Evolutionary conservation across 1,140 invertebrate species (phyloP), one percentile per base, ranked within the genome.

Genomic region (Manduca sexta): DNA sequence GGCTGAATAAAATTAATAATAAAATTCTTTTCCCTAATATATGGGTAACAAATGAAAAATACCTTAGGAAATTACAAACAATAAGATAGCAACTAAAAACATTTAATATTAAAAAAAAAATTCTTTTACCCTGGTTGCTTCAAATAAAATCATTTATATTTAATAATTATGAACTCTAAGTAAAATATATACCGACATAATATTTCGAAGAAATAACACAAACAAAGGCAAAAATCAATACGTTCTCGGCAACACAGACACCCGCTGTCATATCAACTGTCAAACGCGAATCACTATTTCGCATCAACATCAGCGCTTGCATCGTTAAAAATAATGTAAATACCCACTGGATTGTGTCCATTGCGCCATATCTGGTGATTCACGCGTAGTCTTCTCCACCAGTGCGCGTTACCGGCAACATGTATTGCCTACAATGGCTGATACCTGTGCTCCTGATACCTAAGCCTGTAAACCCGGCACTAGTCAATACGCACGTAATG

Each of bases 371-470:
- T 50, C 56, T 62, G 58, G 39, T 62, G 55, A 63, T 56, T 45
- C 13, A 35, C 41, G 41, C 47, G 44, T 65, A 61, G 47, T 54
- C 12, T 45, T 21, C 29, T 17, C 33, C 29, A 33, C 31, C 41
- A 10, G 47, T 37, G 34, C 49, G 8, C 34, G 34, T 69, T 34
- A 40, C 44, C 48, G 52, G 31, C 74, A 66, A 74, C 52, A 99
- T 99, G 97, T 99, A 99, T 90, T 99, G 97, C 88, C 90, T 99
- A 69, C 97, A 99, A 90, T 99, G 97, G 95, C 87, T 99, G 62
- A 95, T 99, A 64, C 98, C 98, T 42, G 97, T 99, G 42, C 88
- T 99, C 47, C 89, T 99, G 40, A 97, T 99, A 82, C 97, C 98
- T 53, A 99, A 99, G 86, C 97, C 97, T 33, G 90, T 96, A 33